A percentile compares a stretch with the other conserved stretches of the same genome.
These are phyloP conservation scores for Prosopocoilus inquinatus DNA, from an alignment of 2,888 invertebrate genomes.

Conservation along the genomic window DNA sequence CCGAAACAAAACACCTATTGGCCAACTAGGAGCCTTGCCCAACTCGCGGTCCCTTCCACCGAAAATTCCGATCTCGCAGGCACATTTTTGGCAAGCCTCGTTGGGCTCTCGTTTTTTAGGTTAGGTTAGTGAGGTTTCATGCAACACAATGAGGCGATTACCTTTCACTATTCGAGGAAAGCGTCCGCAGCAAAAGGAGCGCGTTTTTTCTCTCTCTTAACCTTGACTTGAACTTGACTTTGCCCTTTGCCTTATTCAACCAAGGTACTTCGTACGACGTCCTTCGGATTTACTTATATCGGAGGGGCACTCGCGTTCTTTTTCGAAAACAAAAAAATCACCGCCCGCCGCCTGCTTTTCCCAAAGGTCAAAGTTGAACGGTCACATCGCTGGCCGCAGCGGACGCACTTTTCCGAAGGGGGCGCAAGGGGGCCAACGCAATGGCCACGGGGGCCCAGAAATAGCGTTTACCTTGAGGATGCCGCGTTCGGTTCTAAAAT, in stretches of 20 bases:
- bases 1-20: too few relatives aligned
- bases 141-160: too few relatives aligned
- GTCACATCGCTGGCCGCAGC: conserved; percentile 7
- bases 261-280: neutral
- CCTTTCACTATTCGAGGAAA: too few relatives aligned
- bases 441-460: conserved; percentile 20
- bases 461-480: conserved; percentile 35
- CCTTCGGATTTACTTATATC: neutral
- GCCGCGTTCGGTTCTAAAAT: conserved; percentile 34
- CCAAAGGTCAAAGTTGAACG: conserved; percentile 45
- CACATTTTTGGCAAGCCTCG: too few relatives aligned
- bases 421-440: neutral
- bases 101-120: too few relatives aligned
- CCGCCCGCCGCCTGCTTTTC: neutral
- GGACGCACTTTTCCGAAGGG: neutral
- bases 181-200: too few relatives aligned
- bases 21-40: too few relatives aligned
- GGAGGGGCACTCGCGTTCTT: neutral
- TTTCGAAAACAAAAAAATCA: too few relatives aligned
- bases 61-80: too few relatives aligned
- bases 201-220: conserved; percentile 1
- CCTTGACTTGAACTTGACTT: conserved; percentile 20
- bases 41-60: too few relatives aligned
- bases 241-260: neutral
- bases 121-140: too few relatives aligned